Percentiles rank a stretch among this genome's conserved stretches.
Conservation (phyloP, 2,113 vertebrate genomes). For the Podarcis raffonei region DNA sequence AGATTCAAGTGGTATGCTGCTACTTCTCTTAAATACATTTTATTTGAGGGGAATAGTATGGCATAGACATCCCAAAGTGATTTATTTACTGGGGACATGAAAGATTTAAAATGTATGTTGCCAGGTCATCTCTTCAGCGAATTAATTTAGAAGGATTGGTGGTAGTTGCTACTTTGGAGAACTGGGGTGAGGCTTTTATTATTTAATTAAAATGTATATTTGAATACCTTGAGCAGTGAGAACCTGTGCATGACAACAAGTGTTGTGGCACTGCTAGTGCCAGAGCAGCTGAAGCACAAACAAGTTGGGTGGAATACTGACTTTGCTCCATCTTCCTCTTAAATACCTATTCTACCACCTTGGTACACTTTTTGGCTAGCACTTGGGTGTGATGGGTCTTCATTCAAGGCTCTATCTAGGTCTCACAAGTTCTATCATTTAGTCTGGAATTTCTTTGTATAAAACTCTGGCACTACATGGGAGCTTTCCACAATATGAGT, state of each 20-base stretch:
- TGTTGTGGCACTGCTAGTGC: background rate
- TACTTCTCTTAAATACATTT: background rate
- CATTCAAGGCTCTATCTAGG: background rate
- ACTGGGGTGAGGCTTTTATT: background rate
- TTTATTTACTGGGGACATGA: background rate
- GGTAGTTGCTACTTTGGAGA: too few relatives aligned
- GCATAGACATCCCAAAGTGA: background rate
- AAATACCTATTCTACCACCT: background rate
- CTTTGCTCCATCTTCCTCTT: background rate
- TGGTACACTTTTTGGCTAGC: background rate
- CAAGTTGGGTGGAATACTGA: background rate
- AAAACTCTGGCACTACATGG: background rate
- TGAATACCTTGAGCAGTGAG: background rate
- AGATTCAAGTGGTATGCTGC: background rate
- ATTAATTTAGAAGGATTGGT: background rate
- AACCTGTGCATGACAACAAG: background rate
- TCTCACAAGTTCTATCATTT: background rate
- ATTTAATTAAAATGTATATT: background rate
- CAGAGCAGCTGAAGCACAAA: background rate
- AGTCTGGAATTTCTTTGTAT: background rate
- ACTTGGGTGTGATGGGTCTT: background rate
- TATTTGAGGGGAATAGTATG: too few relatives aligned
- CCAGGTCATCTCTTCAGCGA: background rate
- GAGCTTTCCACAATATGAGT: background rate
- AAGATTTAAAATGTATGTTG: background rate